Evolutionary conservation across 2,888 invertebrate genomes (phyloP), one percentile per base, ranked within the genome.

Genomic region (Sarcophaga subvicina): DNA sequence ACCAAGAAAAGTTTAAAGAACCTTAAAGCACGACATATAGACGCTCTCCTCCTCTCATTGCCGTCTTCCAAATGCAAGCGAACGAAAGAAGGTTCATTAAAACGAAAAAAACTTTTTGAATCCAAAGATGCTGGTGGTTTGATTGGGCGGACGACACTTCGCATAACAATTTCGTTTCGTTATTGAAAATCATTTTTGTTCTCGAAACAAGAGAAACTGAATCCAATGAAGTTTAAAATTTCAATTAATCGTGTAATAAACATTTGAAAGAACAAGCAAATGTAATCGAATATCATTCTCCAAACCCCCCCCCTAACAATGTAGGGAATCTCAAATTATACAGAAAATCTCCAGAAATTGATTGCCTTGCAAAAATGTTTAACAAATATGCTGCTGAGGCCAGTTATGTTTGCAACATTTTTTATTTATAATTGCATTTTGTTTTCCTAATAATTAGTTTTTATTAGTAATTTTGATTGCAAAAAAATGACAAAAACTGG

Each of bases 1-100:
- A 77, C 67, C 62, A 59, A 66, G 71, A 80, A 85, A 80, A 86
- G 77, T 80, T 83, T 67, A 73, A 86, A 83, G 72, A 86, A 86
- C 80, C 62, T 77, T 78, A 47, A 64, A 80, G 72, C 86, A 83
- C 80, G 80, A 86, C 64, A 80, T 78, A 73, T 37, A 10, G 0
- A 67, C 10, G 45, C 45, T 67, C n/a, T 72, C 11, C 11, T 20
- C 49, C 47, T 37, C 59, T 14, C 25, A 72, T 59, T 54, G 54
- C 5, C 4, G 17, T 17, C 54, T 4, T 54, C 4, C 17, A 54
- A 10, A 37, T 14, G 12, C 54, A 54, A 54, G 8, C 14, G 3
- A 54, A 54, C 5, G 17, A 54, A 37, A 37, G 8, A 37, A 37
- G 37, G 37, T 37, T 49, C 49, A 49, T 49, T 49, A 49, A 49